These are phyloP conservation scores for Tetranychus piercei DNA, from an alignment of 2,888 invertebrate genomes.

Conservation along the genomic window DNA sequence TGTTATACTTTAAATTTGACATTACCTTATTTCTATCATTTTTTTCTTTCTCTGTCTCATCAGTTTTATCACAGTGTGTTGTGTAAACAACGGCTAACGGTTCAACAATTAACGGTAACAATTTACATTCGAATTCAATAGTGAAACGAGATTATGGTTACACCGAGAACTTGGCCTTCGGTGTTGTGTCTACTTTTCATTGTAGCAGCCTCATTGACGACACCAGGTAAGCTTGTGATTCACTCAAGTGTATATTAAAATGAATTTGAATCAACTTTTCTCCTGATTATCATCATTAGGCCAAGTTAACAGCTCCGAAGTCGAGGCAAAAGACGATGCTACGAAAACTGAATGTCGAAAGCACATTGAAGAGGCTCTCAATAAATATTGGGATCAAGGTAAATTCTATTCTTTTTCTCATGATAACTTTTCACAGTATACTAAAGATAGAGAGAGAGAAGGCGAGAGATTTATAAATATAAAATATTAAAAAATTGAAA, in stretches of 20 bases:
- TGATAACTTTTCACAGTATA: background rate
- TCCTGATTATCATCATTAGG: background rate
- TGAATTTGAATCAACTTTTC: background rate
- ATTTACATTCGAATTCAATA: constrained; percentile 1
- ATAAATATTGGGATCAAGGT: constrained; percentile 25
- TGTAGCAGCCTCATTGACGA: background rate
- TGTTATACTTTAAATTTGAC: background rate
- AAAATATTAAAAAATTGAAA: too few relatives aligned
- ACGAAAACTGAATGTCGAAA: constrained; percentile 24
- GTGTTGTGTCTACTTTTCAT: background rate
- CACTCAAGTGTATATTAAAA: background rate
- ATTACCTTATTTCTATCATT: background rate
- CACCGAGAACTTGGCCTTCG: constrained; percentile 1
- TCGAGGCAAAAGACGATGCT: constrained; percentile 11
- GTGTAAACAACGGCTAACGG: background rate
- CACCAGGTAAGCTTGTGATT: background rate
- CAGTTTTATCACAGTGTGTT: background rate
- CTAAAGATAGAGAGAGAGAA: background rate
- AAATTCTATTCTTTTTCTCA: background rate
- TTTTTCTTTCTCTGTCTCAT: background rate
- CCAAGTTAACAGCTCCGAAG: background rate
- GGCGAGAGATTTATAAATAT: too few relatives aligned
- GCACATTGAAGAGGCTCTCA: constrained; percentile 26
- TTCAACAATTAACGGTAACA: background rate
- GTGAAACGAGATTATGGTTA: constrained; percentile 1